Percentiles rank a stretch among this genome's conserved stretches.
These are phyloP conservation scores for Heliopora coerulea DNA, from an alignment of 92 coral and sea anemone genomes.

Conservation along the genomic window DNA sequence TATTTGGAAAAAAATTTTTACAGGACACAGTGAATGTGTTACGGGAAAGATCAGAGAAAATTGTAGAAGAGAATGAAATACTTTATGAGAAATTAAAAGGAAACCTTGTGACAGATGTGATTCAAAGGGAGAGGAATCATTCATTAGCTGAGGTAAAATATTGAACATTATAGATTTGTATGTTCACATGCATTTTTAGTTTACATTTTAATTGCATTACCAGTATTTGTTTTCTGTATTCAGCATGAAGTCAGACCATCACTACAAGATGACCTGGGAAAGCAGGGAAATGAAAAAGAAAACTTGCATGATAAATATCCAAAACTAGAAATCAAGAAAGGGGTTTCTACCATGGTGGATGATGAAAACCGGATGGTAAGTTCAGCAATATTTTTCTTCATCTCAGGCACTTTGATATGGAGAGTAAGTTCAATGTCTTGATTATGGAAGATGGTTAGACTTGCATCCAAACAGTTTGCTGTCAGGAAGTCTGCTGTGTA, in stretches of 20 bases:
- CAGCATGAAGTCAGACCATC: not conserved
- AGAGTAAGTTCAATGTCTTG: too few relatives aligned
- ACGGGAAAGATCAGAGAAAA: constrained; percentile 68
- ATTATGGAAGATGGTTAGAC: too few relatives aligned
- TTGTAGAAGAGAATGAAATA: constrained; percentile 80
- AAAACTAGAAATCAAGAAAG: too few relatives aligned
- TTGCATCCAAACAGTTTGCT: too few relatives aligned
- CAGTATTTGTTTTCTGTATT: too few relatives aligned
- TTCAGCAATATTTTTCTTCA: too few relatives aligned
- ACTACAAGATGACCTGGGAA: not conserved
- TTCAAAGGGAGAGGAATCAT: constrained; percentile 8
- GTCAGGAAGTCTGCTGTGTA: too few relatives aligned
- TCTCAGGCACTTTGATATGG: too few relatives aligned
- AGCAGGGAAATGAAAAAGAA: not conserved
- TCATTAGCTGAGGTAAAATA: not conserved
- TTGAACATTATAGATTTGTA: not conserved
- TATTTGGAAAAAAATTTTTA: too few relatives aligned
- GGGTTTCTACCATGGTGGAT: too few relatives aligned
- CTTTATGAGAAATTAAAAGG: constrained; percentile 74
- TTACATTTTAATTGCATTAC: not conserved
- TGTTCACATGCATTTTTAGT: not conserved
- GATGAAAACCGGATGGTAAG: too few relatives aligned
- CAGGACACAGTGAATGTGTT: constrained; percentile 76
- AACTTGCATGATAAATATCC: not conserved
- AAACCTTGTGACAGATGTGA: constrained; percentile 57